Base-by-base conservation (phyloP, 1,140 invertebrate species). In the Caenorhabditis latens region DNA sequence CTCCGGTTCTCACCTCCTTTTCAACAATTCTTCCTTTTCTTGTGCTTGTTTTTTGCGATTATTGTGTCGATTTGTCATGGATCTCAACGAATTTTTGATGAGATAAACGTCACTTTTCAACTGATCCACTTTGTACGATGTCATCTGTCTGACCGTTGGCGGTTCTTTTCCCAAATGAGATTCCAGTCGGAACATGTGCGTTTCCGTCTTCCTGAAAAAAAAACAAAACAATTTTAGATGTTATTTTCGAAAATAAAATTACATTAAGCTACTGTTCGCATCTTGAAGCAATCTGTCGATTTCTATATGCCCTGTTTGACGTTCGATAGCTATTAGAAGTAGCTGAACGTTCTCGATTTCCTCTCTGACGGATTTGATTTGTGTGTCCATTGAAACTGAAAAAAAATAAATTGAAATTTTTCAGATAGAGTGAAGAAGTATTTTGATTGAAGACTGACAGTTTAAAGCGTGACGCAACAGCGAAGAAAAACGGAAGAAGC, bases 51-150 rank as follows among this genome's bases (percentile, higher is more conserved):
- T 79, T n/a, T 79, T 79, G 21, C 71, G 71, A 24, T 50, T 79
- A 46, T 48, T n/a, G 14, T 79, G 71, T 2, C 71, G 71, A 79
- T 50, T 79, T 50, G 71, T 24, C 71, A 79, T 79, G 21, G 71
- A 24, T 53, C 71, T 50, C 46, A 79, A n/a, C 13, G 71, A 79
- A 50, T 53, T 79, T 79, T 79, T 79, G 71, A 79, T 79, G 46
- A 79, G 71, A 50, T 24, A 79, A 13, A 79, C 46, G n/a, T 79
- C 71, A 24, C 71, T 79, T 79, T 79, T 79, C 46, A 79, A 24
- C n/a, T 79, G 71, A 79, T 79, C 71, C n/a, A 79, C n/a, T 50
- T 79, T 79, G 46, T 21, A 50, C 21, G 71, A 79, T 19, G 71
- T n/a, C 46, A 50, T 50, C n/a, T 79, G 71, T 32, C 71, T n/a